A percentile compares a stretch with the other conserved stretches of the same genome.
These are phyloP conservation scores for Ploceus nigricollis DNA, from an alignment of 2,113 vertebrate species.

Conservation along the genomic window DNA sequence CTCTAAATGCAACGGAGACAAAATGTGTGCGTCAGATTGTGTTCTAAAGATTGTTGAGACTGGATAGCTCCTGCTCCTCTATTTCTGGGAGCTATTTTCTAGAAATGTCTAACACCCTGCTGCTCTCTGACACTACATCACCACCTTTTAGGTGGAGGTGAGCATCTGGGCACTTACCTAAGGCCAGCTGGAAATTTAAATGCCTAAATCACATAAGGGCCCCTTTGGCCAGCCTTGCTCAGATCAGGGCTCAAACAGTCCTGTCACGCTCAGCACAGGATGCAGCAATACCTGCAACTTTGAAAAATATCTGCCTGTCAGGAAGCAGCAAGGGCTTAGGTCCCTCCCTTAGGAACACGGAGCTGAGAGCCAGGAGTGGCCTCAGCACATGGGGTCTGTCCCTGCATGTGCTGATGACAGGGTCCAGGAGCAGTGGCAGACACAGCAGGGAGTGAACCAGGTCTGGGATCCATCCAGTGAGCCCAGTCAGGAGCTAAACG, in stretches of 20 bases:
- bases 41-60: not conserved
- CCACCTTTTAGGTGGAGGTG: not conserved
- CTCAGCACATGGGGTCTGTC: not conserved
- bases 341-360: not conserved
- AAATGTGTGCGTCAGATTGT: not conserved
- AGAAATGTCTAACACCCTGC: not conserved
- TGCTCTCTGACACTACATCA: not conserved
- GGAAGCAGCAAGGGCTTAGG: not conserved
- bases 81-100: not conserved
- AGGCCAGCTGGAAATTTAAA: not conserved
- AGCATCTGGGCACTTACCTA: not conserved
- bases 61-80: not conserved
- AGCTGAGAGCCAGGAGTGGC: not conserved
- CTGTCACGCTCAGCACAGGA: not conserved
- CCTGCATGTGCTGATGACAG: fast-evolving
- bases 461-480: not conserved
- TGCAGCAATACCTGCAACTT: not conserved
- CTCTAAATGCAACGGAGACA: not conserved
- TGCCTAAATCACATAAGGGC: not conserved
- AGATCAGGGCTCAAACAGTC: not conserved
- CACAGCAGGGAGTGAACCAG: not conserved
- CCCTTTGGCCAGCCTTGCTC: not conserved
- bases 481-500: not conserved
- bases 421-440: not conserved
- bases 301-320: not conserved